A percentile compares a stretch with the other conserved stretches of the same genome.
phyloP scores from a whole-genome alignment of 2,888 invertebrate species.

The Anticlea derivata region DNA sequence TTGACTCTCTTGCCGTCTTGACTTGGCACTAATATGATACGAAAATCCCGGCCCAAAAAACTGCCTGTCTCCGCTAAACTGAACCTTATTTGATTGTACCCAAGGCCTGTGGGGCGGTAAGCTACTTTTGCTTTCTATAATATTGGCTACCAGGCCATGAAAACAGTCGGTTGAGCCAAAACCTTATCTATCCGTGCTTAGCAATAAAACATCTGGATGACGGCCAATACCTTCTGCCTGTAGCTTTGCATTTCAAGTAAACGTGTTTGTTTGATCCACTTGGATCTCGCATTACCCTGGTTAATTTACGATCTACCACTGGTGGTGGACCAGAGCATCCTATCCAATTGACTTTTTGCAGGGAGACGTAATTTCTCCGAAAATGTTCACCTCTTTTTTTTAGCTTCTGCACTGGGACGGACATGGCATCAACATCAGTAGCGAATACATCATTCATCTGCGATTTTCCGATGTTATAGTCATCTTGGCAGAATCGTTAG shows the following conservation, averaged over 20 bases:
- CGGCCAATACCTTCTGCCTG: constrained; percentile 51
- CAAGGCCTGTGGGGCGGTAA: constrained; percentile 34
- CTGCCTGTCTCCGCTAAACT: constrained; percentile 13
- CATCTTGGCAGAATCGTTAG: too few species aligned
- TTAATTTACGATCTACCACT: too few species aligned
- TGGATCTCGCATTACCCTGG: too few species aligned
- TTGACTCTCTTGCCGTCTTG: constrained; percentile 41
- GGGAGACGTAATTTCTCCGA: too few species aligned
- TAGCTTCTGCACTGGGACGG: too few species aligned
- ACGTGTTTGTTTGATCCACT: too few species aligned
- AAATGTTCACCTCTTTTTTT: too few species aligned
- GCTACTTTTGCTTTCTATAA: constrained; percentile 37
- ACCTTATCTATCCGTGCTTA: constrained; percentile 50
- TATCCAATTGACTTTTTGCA: too few species aligned
- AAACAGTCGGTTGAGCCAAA: constrained; percentile 57
- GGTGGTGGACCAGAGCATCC: too few species aligned
- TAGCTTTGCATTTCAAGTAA: constrained; percentile 41
- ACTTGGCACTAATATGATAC: constrained; percentile 46
- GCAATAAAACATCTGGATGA: constrained; percentile 56
- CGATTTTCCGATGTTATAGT: too few species aligned
- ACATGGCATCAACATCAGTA: too few species aligned
- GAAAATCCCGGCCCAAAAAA: constrained; percentile 13
- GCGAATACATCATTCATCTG: too few species aligned
- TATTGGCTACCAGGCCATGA: constrained; percentile 44
- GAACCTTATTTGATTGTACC: constrained; percentile 36